Conservation (phyloP, 2,113 vertebrate species). For the Parus major region DNA sequence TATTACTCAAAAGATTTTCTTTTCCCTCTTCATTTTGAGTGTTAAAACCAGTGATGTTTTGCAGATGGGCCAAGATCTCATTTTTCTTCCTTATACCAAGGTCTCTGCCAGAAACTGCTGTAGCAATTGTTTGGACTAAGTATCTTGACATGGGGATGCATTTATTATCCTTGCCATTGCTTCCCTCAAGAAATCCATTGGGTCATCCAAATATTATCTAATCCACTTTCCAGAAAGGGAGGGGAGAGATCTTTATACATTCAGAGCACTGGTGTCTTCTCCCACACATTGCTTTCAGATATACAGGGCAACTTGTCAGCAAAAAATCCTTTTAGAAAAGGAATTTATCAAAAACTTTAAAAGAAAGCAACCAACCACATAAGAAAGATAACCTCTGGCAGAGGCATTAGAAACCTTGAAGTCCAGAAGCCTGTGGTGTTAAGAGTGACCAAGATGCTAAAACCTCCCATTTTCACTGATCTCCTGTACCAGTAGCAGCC, state of each 20-base stretch:
- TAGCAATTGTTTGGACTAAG: constrained; percentile 21
- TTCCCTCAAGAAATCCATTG: constrained; percentile 18
- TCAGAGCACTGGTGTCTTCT: neutral
- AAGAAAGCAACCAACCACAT: neutral
- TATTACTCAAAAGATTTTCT: neutral
- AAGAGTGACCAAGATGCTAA: neutral
- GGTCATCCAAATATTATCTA: constrained; percentile 41
- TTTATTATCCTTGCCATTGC: constrained; percentile 38
- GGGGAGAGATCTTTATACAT: neutral
- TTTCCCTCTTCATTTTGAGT: neutral
- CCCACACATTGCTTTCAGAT: neutral
- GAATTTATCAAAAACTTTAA: neutral
- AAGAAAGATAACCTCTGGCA: neutral
- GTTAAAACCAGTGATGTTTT: neutral
- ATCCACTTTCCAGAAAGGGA: neutral
- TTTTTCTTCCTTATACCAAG: neutral
- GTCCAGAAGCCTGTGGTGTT: neutral
- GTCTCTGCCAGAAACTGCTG: constrained; percentile 35
- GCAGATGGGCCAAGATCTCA: neutral
- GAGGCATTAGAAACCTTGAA: neutral
- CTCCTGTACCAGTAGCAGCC: neutral
- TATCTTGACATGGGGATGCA: neutral
- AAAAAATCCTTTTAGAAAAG: neutral
- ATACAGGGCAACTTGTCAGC: neutral
- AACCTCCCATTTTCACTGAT: neutral